Base-by-base conservation (phyloP, 2,888 invertebrate genomes). In the Axea sp. region DNA sequence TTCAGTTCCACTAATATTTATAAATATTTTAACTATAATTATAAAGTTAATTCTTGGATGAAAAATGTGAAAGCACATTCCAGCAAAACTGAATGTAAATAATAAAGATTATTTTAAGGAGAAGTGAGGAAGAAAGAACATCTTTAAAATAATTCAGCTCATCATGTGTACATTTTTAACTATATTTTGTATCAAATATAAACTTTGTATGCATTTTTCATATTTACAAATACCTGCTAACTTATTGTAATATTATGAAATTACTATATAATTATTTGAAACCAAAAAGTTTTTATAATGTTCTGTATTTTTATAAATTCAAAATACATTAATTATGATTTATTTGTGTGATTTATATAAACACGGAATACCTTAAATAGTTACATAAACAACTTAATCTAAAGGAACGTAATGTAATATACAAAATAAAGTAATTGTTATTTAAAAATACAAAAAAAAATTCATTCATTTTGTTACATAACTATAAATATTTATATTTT, bases 1-100 rank as follows among this genome's bases (percentile, higher is more conserved):
- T 89, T 83, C 94, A 98, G 98, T 98, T 91, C 98, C 98, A 6
- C 89, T 98, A 76, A 97, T 98, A 88, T 92, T 96, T 79, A 90
- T 98, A 62, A 98, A 98, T 86, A 90, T 96, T 79, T 84, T 96
- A 76, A 94, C 94, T 60, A 97, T 98, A 87, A 81, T 94, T 81
- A 91, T 98, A 86, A 98, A 97, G 88, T 88, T 98, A 81, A 88
- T 98, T 81, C 90, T 97, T 78, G 98, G 98, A 86, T 98, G 89
- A 90, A 45, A 33, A 26, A 8, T 1, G 22, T 7, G 19, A 26
- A 14, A 4, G 11, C 15, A 53, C 35, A 53, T 45, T 53, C 43
- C 51, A 39, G n/a, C n/a, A 17, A 8, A 19, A 24, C 8, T 8
- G 3, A 12, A 26, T 57, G 67, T 57, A 57, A 49, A 67, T 57